These are phyloP conservation scores for Graptemys geographica DNA, from an alignment of 2,797 vertebrate species.

Conservation along the genomic window DNA sequence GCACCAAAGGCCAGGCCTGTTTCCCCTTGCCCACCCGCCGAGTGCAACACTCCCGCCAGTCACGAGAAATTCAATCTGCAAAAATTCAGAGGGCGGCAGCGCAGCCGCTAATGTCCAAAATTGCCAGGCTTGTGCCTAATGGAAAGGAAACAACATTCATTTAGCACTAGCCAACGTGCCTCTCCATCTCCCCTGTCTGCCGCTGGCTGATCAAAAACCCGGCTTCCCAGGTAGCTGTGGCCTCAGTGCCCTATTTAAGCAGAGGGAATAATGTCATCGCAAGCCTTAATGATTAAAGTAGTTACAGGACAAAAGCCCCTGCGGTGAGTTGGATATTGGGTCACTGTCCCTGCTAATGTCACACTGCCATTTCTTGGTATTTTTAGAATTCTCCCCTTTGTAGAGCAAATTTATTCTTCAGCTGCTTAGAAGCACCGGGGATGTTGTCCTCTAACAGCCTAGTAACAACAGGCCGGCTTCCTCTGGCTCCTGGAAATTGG, in stretches of 20 bases:
- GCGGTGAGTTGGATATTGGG: slow-evolving; percentile 46
- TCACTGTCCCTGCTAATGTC: slow-evolving; percentile 52
- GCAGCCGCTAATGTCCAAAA: slow-evolving; percentile 42
- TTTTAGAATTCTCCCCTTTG: slow-evolving; percentile 56
- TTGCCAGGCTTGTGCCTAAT: slow-evolving; percentile 56
- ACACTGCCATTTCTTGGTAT: slow-evolving; percentile 34
- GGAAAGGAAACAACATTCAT: slow-evolving; percentile 64
- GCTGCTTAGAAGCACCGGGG: neutral
- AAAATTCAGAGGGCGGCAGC: slow-evolving; percentile 48
- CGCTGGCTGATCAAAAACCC: slow-evolving; percentile 58
- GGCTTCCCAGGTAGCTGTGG: slow-evolving; percentile 41
- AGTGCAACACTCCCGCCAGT: neutral
- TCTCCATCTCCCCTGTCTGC: slow-evolving; percentile 28
- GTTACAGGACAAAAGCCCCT: slow-evolving; percentile 61
- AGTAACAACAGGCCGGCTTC: neutral
- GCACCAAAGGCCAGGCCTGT: neutral
- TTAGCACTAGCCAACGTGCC: slow-evolving; percentile 59
- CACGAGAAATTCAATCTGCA: slow-evolving; percentile 62
- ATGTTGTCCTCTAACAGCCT: neutral
- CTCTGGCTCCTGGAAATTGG: slow-evolving; percentile 22
- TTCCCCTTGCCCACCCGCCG: neutral
- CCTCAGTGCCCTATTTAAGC: slow-evolving; percentile 63
- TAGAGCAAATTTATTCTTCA: slow-evolving; percentile 26
- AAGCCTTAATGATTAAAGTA: slow-evolving; percentile 53
- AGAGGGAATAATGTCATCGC: slow-evolving; percentile 58